Evolutionary conservation across 2,113 vertebrate species (phyloP), one percentile per base, ranked within the genome.

Genomic region (Pipa parva): DNA sequence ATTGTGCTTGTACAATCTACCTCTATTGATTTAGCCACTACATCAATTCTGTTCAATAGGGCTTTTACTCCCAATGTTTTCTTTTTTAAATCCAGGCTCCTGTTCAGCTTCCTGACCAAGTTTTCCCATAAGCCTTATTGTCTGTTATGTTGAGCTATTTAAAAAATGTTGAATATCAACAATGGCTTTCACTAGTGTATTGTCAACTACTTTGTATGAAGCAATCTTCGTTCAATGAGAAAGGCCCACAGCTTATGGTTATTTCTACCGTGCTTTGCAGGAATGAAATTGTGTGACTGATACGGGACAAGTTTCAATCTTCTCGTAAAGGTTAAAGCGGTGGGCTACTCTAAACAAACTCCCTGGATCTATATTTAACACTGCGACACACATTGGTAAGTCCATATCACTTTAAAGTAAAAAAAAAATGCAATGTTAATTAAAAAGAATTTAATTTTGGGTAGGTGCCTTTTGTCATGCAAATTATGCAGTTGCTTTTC

Each of bases 151-250:
- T 91, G 91, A 92, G 93, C 93, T 96, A 94, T 97, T 97, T 93
- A 88, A 92, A 95, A 97, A 95, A 95, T 92, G 94, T 94, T 90
- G 93, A 97, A 96, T 97, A 95, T 97, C 94, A 95, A 97, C 95
- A 99, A 97, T 95, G 89, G 92, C 90, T 94, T 94, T 95, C 90
- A 90, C 85, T 88, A 85, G 76, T 83, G 88, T 86, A 97, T 97
- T 99, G 94, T 98, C 91, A 94, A 94, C n/a, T n/a, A n/a, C 91
- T 93, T 95, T 97, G 91, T 97, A 95, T 95, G 93, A 94, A 93
- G 92, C 93, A 95, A 95, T 98, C 93, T 96, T 91, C 88, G 88
- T 87, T 95, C 92, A 96, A 96, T 92, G 91, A 93, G 91, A 94
- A 90, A 91, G 65, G 87, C 83, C 84, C 79, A 75, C 82, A 83